Conservation (phyloP, 2,797 vertebrate species). For the Girardinus metallicus region DNA sequence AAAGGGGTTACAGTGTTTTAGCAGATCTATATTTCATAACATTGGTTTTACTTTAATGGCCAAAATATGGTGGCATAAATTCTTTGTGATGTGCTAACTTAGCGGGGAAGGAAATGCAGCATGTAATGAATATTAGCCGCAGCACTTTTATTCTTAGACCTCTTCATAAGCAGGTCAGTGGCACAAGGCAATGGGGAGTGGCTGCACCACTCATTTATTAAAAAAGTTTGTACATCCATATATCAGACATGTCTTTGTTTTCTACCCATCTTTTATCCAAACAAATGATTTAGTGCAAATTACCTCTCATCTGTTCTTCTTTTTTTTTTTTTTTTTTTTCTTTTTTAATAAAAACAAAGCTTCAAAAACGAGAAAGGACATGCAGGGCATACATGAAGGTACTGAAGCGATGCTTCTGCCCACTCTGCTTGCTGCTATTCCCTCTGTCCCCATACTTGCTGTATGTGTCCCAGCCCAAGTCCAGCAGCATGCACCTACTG, state of each 20-base stretch:
- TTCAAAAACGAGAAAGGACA: slow-evolving; percentile 99
- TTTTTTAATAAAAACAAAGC: slow-evolving; percentile 89
- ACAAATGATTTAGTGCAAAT: slow-evolving; percentile 73
- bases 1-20: slow-evolving; percentile 17
- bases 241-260: slow-evolving; percentile 32
- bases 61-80: slow-evolving; percentile 22
- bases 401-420: slow-evolving; percentile 88
- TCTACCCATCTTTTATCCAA: slow-evolving; percentile 43
- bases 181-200: slow-evolving; percentile 16
- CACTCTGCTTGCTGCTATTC: slow-evolving; percentile 82
- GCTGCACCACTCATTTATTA: slow-evolving; percentile 16
- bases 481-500: slow-evolving; percentile 84
- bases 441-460: slow-evolving; percentile 78
- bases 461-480: slow-evolving; percentile 72
- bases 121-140: slow-evolving; percentile 26
- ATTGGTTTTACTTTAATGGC: slow-evolving; percentile 30
- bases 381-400: slow-evolving; percentile 99
- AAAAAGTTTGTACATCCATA: slow-evolving; percentile 11
- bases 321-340: slow-evolving; percentile 68
- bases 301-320: slow-evolving; percentile 78
- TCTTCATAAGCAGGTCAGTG: slow-evolving; percentile 26
- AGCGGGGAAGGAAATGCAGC: slow-evolving; percentile 28
- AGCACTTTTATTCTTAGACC: slow-evolving; percentile 23
- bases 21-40: slow-evolving; percentile 18
- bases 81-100: slow-evolving; percentile 28